phyloP scores from a whole-genome alignment of 2,888 invertebrate genomes.

The Teinopalpus imperialis region DNA sequence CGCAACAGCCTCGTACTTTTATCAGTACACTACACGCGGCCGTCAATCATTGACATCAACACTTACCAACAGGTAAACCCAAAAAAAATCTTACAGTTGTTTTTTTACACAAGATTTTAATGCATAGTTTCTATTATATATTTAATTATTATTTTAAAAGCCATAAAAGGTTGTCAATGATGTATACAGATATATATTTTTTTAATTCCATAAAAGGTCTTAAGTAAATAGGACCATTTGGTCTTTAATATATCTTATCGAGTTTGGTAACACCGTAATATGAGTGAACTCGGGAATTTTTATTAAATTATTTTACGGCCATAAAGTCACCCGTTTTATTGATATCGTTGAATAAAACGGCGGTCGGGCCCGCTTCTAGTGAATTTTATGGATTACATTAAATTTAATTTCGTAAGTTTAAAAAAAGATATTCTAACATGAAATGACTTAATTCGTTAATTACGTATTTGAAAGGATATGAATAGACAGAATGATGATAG shows the following conservation, averaged over 20 bases:
- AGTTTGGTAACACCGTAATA: constrained; percentile 22
- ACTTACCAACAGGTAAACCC: too few relatives aligned
- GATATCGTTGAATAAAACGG: constrained; percentile 22
- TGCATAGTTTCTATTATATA: too few relatives aligned
- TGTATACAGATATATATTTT: too few relatives aligned
- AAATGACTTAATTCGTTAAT: constrained; percentile 12
- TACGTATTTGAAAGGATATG: background rate
- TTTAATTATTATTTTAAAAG: too few relatives aligned
- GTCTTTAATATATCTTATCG: constrained; percentile 6
- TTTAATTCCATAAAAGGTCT: too few relatives aligned
- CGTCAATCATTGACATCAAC: too few relatives aligned
- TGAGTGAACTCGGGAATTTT: constrained; percentile 21
- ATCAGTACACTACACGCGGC: too few relatives aligned
- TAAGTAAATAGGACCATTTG: constrained; percentile 2
- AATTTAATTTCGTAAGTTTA: constrained; percentile 16
- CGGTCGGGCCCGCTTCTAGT: background rate
- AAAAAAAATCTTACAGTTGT: too few relatives aligned
- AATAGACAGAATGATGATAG: background rate
- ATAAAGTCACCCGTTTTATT: constrained; percentile 26
- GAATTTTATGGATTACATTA: constrained; percentile 18
- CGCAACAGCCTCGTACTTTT: too few relatives aligned
- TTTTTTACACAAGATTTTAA: too few relatives aligned
- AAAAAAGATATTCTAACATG: constrained; percentile 3
- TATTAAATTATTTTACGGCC: constrained; percentile 26
- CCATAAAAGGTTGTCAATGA: too few relatives aligned